Conservation (phyloP, 2,888 invertebrate genomes). For the Drosophila phalerata region DNA sequence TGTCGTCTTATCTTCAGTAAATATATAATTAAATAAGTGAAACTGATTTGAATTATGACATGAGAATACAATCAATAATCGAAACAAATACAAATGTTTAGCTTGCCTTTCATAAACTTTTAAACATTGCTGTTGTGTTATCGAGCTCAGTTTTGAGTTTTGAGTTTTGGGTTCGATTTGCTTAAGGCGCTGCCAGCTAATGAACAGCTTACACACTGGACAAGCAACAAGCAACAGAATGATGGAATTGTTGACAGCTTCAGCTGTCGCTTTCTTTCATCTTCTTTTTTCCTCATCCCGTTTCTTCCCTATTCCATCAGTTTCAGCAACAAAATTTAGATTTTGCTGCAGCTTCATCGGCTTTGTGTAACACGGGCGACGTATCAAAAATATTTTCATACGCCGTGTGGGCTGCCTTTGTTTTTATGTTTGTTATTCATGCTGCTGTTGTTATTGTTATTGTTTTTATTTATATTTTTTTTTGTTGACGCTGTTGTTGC, state of each 20-base stretch:
- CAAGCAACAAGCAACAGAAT: conserved; percentile 11
- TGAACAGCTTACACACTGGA: conserved; percentile 9
- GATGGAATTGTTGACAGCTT: conserved; percentile 14
- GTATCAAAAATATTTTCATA: conserved; percentile 50
- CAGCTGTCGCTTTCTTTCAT: neutral
- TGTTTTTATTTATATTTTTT: neutral
- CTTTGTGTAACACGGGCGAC: conserved; percentile 35
- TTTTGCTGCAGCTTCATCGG: conserved; percentile 40
- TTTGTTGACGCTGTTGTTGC: conserved; percentile 11
- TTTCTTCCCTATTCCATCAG: neutral
- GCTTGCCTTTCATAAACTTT: neutral
- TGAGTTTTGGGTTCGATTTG: conserved; percentile 4
- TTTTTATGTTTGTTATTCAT: conserved; percentile 52
- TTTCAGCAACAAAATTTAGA: conserved; percentile 9
- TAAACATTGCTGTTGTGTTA: neutral
- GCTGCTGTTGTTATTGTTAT: conserved; percentile 26
- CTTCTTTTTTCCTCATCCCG: too few species aligned
- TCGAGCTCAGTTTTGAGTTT: conserved; percentile 1
- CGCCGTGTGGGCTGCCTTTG: conserved; percentile 48
- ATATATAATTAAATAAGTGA: neutral
- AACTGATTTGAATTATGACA: conserved; percentile 3
- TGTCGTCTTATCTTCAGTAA: neutral
- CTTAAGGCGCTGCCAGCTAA: conserved; percentile 15
- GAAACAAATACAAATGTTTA: neutral
- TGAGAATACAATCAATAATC: neutral